Conservation (phyloP, 1,140 invertebrate species). For the Lithobius niger region DNA sequence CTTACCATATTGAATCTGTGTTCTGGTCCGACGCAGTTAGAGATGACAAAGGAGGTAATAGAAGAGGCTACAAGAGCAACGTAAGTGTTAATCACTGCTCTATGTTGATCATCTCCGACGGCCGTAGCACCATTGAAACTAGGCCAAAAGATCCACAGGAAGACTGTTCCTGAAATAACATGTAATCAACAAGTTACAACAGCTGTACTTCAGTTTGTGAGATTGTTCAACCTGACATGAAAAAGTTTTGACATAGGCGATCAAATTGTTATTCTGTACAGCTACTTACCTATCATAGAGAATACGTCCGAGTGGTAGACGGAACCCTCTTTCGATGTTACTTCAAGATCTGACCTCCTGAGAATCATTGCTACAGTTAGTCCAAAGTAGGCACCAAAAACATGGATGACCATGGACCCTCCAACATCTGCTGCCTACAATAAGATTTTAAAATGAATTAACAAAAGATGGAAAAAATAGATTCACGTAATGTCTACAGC, state of each 20-base stretch:
- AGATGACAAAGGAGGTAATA: constrained; percentile 36
- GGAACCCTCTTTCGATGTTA: constrained; percentile 43
- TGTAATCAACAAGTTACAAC: too few species aligned
- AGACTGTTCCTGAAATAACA: constrained; percentile 38
- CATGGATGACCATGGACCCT: constrained; percentile 84
- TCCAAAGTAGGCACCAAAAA: constrained; percentile 93
- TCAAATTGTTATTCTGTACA: too few species aligned
- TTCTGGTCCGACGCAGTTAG: constrained; percentile 28
- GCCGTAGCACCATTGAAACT: constrained; percentile 39
- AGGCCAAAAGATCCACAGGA: constrained; percentile 43
- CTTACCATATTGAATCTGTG: constrained; percentile 23
- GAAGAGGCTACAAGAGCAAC: constrained; percentile 33
- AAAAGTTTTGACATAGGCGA: too few species aligned
- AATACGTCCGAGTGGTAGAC: constrained; percentile 79
- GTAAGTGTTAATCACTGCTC: constrained; percentile 43
- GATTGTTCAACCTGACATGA: too few species aligned
- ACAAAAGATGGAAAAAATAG: too few species aligned
- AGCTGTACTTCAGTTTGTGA: too few species aligned
- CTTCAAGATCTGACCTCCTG: background rate
- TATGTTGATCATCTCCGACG: constrained; percentile 30
- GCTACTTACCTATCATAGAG: constrained; percentile 81
- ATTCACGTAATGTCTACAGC: too few species aligned
- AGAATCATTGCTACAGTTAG: constrained; percentile 42
- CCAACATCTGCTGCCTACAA: constrained; percentile 45
- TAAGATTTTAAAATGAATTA: too few species aligned